Base-by-base conservation (phyloP, 2,888 invertebrate species). In the Congeria kusceri region DNA sequence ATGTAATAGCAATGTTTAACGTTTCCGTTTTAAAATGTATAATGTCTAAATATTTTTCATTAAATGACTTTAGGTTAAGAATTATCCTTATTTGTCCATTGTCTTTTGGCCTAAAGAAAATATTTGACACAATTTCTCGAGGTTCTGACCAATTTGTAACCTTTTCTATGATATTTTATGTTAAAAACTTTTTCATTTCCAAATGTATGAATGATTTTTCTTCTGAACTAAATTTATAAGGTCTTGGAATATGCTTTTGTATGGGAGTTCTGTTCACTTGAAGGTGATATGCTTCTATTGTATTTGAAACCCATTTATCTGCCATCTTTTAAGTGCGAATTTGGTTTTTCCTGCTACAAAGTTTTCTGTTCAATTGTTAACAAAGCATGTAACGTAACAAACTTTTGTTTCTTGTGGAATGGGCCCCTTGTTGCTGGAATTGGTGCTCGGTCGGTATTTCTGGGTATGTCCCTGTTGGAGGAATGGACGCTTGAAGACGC, bases 11-110 rank as follows among this genome's bases (percentile, higher is more conserved):
- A n/a, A 67, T 27, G n/a, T 65, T 32, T 64, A 82, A 66, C 20
- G 69, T 79, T 49, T 82, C 76, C 78, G 78, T 78, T 79, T 78
- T 77, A 53, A 80, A 80, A 63, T 69, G 76, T 27, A 69, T 56
- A n/a, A 61, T 20, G 27, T 68, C 64, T 44, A 80, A 67, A 49
- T 71, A 44, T 15, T 68, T 18, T n/a, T 3, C 28, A 65, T 80
- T 76, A 15, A 76, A 72, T 29, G 49, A 20, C 49, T 76, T 80
- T 15, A 74, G 58, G 53, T 74, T 78, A 25, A 78, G 61, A 53
- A 78, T 78, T 39, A 39, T 28, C 32, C 66, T 49, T 9, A 69
- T 32, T 7, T 20, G 25, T 9, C 69, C 73, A 56, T 73, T 59
- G 53, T 68, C 64, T 39, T 78, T 74, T 25, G 74, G 78, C 25